A percentile compares a stretch with the other conserved stretches of the same genome.
phyloP scores from a whole-genome alignment of 1,140 invertebrate genomes.

The Bombus superbus region DNA sequence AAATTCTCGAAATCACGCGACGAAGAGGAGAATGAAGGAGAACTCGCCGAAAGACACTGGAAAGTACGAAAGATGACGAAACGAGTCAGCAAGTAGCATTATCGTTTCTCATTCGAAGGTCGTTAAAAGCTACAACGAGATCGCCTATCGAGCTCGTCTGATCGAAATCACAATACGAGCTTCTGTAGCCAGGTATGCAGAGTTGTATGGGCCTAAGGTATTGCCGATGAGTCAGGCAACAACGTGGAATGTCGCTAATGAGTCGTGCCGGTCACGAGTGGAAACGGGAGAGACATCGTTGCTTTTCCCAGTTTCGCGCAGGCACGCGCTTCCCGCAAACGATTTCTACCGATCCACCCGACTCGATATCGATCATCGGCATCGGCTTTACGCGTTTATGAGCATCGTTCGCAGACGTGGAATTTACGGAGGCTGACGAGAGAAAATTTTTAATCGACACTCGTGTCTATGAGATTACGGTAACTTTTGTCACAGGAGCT shows the following conservation, averaged over 20 bases:
- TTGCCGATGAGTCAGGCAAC: slow-evolving; percentile 72
- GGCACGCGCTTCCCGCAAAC: neutral
- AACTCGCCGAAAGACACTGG: neutral
- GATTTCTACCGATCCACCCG: neutral
- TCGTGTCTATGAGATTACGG: no score
- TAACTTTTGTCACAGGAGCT: no score
- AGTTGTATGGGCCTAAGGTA: slow-evolving; percentile 60
- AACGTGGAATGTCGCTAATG: slow-evolving; percentile 75
- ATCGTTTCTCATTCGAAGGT: neutral
- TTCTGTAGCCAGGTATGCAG: slow-evolving; percentile 66
- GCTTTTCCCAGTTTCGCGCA: slow-evolving; percentile 32
- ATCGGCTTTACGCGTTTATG: no score
- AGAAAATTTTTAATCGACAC: no score
- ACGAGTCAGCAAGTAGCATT: neutral
- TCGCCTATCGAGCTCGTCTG: slow-evolving; percentile 48
- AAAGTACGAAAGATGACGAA: slow-evolving; percentile 1
- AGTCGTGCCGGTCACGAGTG: slow-evolving; percentile 54
- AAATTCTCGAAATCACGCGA: neutral
- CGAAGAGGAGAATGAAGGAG: no score
- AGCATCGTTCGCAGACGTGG: no score
- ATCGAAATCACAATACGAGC: slow-evolving; percentile 70
- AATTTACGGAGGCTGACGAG: no score
- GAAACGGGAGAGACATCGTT: slow-evolving; percentile 43
- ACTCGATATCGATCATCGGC: no score
- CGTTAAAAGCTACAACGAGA: neutral